Evolutionary conservation across 2,797 vertebrate species (phyloP).

Genomic region (Gephyroberyx darwinii): DNA sequence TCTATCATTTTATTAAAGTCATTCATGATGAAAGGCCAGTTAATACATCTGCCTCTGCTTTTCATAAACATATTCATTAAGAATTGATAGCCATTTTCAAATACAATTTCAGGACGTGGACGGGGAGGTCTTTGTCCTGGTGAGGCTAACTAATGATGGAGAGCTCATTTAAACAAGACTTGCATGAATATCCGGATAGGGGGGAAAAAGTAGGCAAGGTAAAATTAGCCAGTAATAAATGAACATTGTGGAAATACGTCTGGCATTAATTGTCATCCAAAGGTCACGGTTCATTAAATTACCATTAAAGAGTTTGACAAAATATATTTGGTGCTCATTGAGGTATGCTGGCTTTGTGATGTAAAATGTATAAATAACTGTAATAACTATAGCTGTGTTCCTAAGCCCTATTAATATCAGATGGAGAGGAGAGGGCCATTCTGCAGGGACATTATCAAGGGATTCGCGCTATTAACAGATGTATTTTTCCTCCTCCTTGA

Average conservation of each 20-base stretch:
- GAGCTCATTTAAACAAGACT: conserved; percentile 73
- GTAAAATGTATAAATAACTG: conserved; percentile 81
- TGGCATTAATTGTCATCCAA: conserved; percentile 79
- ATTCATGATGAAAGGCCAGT: conserved; percentile 40
- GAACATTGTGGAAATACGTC: conserved; percentile 74
- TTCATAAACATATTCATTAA: conserved; percentile 76
- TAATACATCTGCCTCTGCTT: conserved; percentile 50
- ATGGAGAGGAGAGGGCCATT: conserved; percentile 64
- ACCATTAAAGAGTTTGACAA: conserved; percentile 80
- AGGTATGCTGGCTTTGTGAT: conserved; percentile 79
- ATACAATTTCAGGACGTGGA: conserved; percentile 63
- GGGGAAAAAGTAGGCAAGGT: conserved; percentile 71
- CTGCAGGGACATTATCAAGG: conserved; percentile 71
- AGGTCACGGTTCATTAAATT: conserved; percentile 83
- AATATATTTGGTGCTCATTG: conserved; percentile 81
- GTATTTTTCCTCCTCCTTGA: conserved; percentile 81
- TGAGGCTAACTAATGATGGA: conserved; percentile 75
- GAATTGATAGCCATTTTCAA: conserved; percentile 61
- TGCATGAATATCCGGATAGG: conserved; percentile 66
- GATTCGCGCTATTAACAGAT: conserved; percentile 76
- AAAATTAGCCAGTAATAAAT: conserved; percentile 81
- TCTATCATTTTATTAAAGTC: conserved; percentile 44
- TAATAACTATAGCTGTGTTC: conserved; percentile 77
- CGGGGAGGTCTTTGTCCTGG: conserved; percentile 64
- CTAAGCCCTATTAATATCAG: conserved; percentile 77